A percentile compares a stretch with the other conserved stretches of the same genome.
phyloP scores from a whole-genome alignment of 2,797 vertebrate species.

The Rhincodon typus region DNA sequence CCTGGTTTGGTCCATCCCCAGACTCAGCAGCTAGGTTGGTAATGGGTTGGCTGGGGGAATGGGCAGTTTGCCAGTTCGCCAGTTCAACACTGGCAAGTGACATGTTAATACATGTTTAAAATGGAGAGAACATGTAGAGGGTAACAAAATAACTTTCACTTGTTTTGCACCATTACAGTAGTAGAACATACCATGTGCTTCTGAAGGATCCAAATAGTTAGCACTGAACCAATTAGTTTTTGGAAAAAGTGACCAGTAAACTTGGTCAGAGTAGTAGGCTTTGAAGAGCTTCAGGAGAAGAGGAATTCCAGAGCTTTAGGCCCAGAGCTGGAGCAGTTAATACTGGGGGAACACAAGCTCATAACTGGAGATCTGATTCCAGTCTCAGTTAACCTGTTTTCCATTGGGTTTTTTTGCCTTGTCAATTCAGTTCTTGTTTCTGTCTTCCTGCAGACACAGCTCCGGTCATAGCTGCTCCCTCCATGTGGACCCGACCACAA shows the following conservation, averaged over 20 bases:
- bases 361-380: neutral
- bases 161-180: neutral
- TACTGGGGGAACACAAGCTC: neutral
- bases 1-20: neutral
- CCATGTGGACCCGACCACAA: constrained; percentile 98
- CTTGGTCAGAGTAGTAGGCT: neutral
- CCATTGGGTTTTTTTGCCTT: neutral
- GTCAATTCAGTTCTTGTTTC: neutral
- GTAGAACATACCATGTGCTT: neutral
- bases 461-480: constrained; percentile 89
- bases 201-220: neutral
- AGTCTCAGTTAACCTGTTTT: neutral
- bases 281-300: neutral
- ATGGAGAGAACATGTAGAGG: neutral
- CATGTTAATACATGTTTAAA: neutral
- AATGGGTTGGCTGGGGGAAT: neutral
- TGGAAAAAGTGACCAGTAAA: neutral
- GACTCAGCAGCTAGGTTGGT: neutral
- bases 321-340: neutral
- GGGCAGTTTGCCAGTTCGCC: neutral
- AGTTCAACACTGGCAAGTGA: neutral
- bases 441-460: constrained; percentile 61
- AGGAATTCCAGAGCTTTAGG: neutral
- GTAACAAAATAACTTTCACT: neutral
- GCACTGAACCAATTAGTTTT: neutral